These are phyloP conservation scores for Tapirus terrestris DNA, from an alignment of 2,113 vertebrate genomes.

Conservation along the genomic window DNA sequence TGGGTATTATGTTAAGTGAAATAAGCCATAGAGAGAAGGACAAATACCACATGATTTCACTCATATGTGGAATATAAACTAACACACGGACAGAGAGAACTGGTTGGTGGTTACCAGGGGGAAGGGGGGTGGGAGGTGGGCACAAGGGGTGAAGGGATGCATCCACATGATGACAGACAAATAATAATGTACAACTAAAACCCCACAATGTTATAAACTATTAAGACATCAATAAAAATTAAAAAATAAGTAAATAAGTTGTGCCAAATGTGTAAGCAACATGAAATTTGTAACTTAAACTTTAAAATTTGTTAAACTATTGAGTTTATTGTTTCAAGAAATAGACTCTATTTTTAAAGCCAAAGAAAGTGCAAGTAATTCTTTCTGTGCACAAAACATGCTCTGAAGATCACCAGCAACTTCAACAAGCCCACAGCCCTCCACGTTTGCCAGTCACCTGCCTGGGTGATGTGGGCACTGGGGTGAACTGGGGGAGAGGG, in stretches of 20 bases:
- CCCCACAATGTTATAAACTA: no score
- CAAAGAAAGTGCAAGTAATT: neutral
- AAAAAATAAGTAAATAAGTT: neutral
- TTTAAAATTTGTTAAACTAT: neutral
- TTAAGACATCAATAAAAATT: no score
- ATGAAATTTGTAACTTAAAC: neutral
- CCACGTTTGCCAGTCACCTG: rapidly evolving
- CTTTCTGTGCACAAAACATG: neutral
- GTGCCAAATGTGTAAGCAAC: neutral
- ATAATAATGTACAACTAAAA: no score
- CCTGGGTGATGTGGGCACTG: neutral
- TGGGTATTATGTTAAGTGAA: no score
- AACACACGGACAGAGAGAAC: no score
- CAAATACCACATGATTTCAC: no score
- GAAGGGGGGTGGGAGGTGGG: no score
- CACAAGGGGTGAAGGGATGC: no score
- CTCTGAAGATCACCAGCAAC: neutral
- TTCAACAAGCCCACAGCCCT: neutral
- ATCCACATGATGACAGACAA: no score
- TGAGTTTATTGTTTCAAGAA: neutral
- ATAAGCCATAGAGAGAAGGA: no score
- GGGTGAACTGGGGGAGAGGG: neutral
- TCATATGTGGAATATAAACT: no score
- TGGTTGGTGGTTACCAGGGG: no score
- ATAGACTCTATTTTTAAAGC: neutral